These are phyloP conservation scores for Dryococelus australis DNA, from an alignment of 2,888 invertebrate species.

Conservation along the genomic window DNA sequence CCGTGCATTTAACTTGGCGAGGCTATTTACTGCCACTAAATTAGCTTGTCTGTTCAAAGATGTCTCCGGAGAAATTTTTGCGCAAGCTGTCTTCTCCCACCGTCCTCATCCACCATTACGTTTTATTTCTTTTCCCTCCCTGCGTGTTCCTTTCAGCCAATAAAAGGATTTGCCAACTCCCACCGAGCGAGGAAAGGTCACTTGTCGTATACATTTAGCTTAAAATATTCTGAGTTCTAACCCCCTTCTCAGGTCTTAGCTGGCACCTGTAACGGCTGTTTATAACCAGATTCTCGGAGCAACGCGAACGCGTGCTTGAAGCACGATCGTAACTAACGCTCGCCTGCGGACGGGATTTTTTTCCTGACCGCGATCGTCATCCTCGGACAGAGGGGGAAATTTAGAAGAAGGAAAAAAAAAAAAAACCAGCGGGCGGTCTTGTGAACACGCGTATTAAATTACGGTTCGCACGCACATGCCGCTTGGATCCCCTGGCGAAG, in stretches of 20 bases:
- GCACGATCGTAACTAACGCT: not conserved
- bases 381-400: not conserved
- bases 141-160: constrained; percentile 8
- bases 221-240: not conserved
- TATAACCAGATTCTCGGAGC: not conserved
- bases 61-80: not conserved
- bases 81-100: not conserved
- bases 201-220: constrained; percentile 21
- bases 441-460: not conserved
- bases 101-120: not conserved
- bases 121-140: not conserved
- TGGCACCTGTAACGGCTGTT: not conserved
- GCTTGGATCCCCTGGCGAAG: not conserved
- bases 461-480: not conserved
- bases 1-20: not conserved
- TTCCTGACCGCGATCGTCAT: not conserved
- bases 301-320: not conserved
- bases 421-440: not conserved
- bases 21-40: not conserved
- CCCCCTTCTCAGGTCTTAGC: not conserved
- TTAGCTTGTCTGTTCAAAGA: not conserved
- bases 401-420: not conserved
- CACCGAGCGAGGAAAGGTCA: not conserved
- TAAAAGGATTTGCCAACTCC: not conserved
- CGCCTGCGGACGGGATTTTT: not conserved